These are phyloP conservation scores for Osmoderma eremita DNA, from an alignment of 2,888 invertebrate species.

Conservation along the genomic window DNA sequence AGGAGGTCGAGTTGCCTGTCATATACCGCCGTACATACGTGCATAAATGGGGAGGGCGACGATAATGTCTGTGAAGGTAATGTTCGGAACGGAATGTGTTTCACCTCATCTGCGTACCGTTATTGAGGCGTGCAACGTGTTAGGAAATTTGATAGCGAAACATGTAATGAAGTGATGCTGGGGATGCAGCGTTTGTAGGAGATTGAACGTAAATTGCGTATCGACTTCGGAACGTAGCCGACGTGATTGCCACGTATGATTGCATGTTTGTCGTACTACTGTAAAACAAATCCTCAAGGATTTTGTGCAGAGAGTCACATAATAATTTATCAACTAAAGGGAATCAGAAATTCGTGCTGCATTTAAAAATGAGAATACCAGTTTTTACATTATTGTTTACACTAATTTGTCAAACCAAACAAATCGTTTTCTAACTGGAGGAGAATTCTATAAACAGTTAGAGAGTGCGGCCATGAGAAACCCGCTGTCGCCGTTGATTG, in stretches of 20 bases:
- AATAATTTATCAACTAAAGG: no score
- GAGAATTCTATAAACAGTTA: no score
- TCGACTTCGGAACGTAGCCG: background rate
- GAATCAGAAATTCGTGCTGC: no score
- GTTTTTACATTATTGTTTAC: no score
- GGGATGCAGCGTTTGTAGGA: conserved; percentile 3
- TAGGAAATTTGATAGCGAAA: conserved; percentile 22
- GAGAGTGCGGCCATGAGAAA: no score
- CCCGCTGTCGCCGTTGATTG: no score
- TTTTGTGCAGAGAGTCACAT: no score
- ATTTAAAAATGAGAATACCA: no score
- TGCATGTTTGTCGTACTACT: background rate
- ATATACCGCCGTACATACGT: background rate
- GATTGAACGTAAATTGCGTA: conserved; percentile 9
- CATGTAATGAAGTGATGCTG: conserved; percentile 28
- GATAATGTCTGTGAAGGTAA: conserved; percentile 3
- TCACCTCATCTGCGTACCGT: background rate
- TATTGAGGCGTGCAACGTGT: conserved; percentile 9
- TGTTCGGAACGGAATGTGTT: conserved; percentile 19
- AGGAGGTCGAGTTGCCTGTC: background rate
- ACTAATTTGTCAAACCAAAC: no score
- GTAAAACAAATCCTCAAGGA: no score
- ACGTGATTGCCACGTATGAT: background rate
- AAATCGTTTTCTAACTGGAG: no score
- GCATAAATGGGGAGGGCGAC: background rate